A percentile compares a stretch with the other conserved stretches of the same genome.
Evolutionary conservation across 2,113 vertebrate species (phyloP).

Genomic region (Lucifuga dentata): DNA sequence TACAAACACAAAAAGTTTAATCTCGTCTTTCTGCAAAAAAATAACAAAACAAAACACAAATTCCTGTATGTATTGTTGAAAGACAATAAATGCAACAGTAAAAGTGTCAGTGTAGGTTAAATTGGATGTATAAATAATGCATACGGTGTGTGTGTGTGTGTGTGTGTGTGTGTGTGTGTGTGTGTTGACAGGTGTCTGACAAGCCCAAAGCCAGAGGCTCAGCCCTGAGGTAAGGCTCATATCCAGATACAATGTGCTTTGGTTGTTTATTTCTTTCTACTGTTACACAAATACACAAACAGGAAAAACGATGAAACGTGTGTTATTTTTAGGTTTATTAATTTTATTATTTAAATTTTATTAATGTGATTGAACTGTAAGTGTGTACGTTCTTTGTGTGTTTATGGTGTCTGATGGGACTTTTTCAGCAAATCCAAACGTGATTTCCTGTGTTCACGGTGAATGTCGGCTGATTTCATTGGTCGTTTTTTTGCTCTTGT

Average conservation of each 20-base stretch:
- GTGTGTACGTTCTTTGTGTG: too few relatives aligned
- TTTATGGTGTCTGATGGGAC: too few relatives aligned
- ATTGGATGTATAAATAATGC: neutral
- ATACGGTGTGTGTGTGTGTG: slow-evolving; percentile 55
- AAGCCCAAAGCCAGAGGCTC: slow-evolving; percentile 92
- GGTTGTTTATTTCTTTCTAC: neutral
- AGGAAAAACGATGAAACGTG: too few relatives aligned
- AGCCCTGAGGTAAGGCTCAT: slow-evolving; percentile 87
- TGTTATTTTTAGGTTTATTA: too few relatives aligned
- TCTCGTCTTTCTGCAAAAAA: neutral
- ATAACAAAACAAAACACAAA: too few relatives aligned
- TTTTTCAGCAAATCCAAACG: too few relatives aligned
- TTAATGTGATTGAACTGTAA: too few relatives aligned
- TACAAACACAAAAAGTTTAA: too few relatives aligned
- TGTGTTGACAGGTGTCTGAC: slow-evolving; percentile 90
- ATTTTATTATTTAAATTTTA: too few relatives aligned
- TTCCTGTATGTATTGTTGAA: too few relatives aligned
- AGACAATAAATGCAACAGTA: neutral
- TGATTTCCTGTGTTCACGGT: neutral
- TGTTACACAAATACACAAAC: too few relatives aligned
- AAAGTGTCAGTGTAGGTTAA: neutral
- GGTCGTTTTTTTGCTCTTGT: neutral
- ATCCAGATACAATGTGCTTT: neutral
- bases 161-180: slow-evolving; percentile 70
- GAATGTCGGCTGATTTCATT: neutral